A percentile compares a stretch with the other conserved stretches of the same genome.
Conservation (phyloP, 2,888 invertebrate genomes). For the Creontiades dilutus region DNA sequence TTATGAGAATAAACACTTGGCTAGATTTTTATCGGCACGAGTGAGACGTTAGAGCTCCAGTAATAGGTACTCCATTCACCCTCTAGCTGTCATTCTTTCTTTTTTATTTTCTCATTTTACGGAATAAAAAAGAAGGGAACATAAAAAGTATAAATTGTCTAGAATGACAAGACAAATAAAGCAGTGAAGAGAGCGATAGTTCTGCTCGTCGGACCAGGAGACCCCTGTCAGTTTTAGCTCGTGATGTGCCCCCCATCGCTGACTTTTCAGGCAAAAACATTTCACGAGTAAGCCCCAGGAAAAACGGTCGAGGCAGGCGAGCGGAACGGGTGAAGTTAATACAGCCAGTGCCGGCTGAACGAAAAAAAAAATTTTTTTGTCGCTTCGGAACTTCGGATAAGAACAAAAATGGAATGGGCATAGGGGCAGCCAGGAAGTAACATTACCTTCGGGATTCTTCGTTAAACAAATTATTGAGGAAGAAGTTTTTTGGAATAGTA, state of each 20-base stretch:
- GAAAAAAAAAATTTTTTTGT: background rate
- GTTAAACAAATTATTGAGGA: background rate
- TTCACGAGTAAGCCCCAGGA: slow-evolving; percentile 1
- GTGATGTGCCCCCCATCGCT: background rate
- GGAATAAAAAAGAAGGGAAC: too few relatives aligned
- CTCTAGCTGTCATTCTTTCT: too few relatives aligned
- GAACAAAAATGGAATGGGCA: background rate
- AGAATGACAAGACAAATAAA: background rate
- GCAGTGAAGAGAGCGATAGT: background rate
- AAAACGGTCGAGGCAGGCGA: background rate
- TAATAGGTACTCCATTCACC: too few relatives aligned
- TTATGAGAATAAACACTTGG: too few relatives aligned
- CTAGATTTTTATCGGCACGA: too few relatives aligned
- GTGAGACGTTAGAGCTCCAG: too few relatives aligned
- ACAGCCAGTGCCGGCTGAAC: background rate
- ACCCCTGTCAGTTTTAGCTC: slow-evolving; percentile 2
- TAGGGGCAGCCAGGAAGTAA: background rate
- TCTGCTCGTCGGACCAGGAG: background rate
- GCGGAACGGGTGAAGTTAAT: background rate
- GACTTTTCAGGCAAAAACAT: slow-evolving; percentile 4
- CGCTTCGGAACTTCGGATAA: background rate
- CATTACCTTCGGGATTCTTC: background rate
- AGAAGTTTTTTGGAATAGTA: background rate
- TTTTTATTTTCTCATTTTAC: too few relatives aligned
- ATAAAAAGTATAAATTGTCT: background rate